A percentile compares a stretch with the other conserved stretches of the same genome.
Conservation (phyloP, 2,888 invertebrate species). For the Trissolcus brochymenae region DNA sequence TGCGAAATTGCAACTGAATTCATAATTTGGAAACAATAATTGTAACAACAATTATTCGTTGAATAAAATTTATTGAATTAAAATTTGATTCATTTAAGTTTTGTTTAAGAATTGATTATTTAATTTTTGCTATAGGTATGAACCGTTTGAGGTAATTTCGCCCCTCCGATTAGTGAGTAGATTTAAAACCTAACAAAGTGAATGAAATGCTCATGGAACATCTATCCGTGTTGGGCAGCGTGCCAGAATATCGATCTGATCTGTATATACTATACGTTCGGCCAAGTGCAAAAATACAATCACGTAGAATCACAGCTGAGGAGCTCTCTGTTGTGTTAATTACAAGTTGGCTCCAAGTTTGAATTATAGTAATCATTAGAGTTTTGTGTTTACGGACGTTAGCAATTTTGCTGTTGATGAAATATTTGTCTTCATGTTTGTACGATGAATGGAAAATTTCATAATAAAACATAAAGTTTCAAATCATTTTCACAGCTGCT, state of each 20-base stretch:
- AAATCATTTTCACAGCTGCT: no score
- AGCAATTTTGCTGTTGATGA: not conserved
- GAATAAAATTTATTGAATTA: no score
- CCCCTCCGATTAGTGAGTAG: no score
- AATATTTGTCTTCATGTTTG: not conserved
- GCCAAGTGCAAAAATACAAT: constrained; percentile 29
- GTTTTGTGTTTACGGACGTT: constrained; percentile 10
- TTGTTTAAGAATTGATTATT: no score
- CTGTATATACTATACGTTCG: constrained; percentile 8
- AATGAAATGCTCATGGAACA: constrained; percentile 6
- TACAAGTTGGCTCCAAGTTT: constrained; percentile 8
- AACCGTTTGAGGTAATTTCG: no score
- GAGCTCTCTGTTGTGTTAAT: constrained; percentile 24
- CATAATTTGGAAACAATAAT: no score
- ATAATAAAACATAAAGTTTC: not conserved
- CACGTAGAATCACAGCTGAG: constrained; percentile 18
- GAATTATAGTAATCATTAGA: constrained; percentile 26
- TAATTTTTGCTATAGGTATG: no score
- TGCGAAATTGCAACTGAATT: no score
- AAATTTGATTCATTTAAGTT: no score
- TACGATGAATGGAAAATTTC: not conserved
- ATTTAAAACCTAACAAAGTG: not conserved
- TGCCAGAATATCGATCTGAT: constrained; percentile 29
- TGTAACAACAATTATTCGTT: no score
- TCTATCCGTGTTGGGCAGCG: constrained; percentile 7